Conservation (phyloP, 2,888 invertebrate species). For the Disparrhopalites patrizii region DNA sequence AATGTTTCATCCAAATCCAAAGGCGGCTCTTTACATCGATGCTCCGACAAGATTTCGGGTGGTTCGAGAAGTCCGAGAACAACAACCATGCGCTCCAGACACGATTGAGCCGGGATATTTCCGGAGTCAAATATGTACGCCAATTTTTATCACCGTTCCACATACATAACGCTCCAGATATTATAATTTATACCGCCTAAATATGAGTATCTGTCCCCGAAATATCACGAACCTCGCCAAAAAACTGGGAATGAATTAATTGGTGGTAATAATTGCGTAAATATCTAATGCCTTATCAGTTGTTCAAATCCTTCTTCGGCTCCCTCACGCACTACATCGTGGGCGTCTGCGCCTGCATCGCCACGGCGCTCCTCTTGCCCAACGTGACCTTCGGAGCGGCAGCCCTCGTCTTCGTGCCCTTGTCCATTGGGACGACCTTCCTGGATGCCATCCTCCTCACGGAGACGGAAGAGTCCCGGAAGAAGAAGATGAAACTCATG, state of each 20-base stretch:
- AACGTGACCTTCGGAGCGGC: background rate
- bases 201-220: background rate
- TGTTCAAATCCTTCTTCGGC: background rate
- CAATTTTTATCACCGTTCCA: no score
- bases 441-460: background rate
- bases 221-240: background rate
- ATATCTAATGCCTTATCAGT: background rate
- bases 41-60: background rate
- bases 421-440: background rate
- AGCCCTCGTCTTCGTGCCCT: background rate
- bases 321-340: background rate
- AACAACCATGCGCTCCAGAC: background rate
- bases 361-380: background rate
- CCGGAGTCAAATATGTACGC: conserved; percentile 2
- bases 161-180: no score
- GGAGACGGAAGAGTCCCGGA: background rate
- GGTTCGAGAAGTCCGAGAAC: conserved; percentile 6
- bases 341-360: background rate
- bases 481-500: background rate
- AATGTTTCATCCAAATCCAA: background rate
- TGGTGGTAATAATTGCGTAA: no score
- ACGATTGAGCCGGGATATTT: background rate
- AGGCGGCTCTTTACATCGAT: background rate
- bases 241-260: background rate
- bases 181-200: no score